These are phyloP conservation scores for Adrianichthys oophorus DNA, from an alignment of 2,797 vertebrate species.

Conservation along the genomic window DNA sequence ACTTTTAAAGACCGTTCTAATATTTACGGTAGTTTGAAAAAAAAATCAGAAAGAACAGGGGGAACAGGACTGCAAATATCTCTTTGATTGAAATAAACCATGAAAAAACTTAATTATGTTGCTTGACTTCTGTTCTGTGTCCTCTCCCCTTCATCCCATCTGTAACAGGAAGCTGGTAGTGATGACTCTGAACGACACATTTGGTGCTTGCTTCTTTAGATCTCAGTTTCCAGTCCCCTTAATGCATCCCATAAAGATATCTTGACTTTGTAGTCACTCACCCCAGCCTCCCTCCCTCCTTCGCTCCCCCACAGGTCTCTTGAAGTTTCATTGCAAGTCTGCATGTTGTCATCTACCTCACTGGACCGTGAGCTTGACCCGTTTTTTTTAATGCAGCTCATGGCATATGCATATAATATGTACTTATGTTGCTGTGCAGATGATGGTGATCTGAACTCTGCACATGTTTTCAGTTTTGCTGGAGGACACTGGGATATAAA, in stretches of 20 bases:
- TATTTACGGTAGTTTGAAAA: slow-evolving; percentile 10
- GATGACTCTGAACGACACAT: slow-evolving; percentile 34
- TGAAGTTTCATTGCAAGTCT: slow-evolving; percentile 43
- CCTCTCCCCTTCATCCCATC: neutral
- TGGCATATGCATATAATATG: slow-evolving; percentile 11
- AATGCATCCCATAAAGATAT: slow-evolving; percentile 50
- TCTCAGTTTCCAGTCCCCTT: slow-evolving; percentile 36
- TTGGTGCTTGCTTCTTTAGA: slow-evolving; percentile 50
- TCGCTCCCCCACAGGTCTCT: slow-evolving; percentile 11
- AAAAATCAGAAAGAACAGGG: neutral
- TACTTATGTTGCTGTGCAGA: slow-evolving; percentile 31
- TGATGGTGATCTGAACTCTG: slow-evolving; percentile 53
- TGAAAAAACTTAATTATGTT: slow-evolving; percentile 2
- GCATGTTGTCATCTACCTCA: slow-evolving; percentile 55
- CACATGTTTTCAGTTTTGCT: slow-evolving; percentile 66
- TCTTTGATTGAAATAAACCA: slow-evolving; percentile 8
- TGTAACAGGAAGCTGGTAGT: slow-evolving; percentile 28
- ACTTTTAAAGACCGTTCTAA: slow-evolving; percentile 11
- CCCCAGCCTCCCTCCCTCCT: slow-evolving; percentile 1
- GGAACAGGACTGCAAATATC: neutral
- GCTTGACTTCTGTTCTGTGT: neutral
- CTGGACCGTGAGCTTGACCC: slow-evolving; percentile 50
- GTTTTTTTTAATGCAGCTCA: slow-evolving; percentile 21
- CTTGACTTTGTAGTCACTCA: slow-evolving; percentile 46
- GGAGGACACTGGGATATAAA: slow-evolving; percentile 55